Evolutionary conservation across 2,113 vertebrate genomes (phyloP).

Genomic region (Probosciger aterrimus): DNA sequence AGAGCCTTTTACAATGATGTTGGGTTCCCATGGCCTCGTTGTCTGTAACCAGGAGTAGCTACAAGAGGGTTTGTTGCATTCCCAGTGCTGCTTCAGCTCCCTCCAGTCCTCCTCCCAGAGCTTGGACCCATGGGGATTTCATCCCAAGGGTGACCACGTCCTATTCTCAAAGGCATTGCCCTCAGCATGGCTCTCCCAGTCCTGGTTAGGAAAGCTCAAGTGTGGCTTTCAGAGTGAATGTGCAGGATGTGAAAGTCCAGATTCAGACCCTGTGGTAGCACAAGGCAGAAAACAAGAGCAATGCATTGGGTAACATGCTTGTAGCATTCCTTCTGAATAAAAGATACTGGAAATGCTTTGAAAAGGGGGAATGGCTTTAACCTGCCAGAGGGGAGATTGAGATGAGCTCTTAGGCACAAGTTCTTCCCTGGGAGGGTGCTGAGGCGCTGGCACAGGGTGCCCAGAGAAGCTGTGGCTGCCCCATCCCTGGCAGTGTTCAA

Average conservation of each 20-base stretch:
- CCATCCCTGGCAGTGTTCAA: background rate
- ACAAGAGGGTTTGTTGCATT: background rate
- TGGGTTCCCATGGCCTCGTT: rapidly evolving
- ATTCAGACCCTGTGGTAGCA: background rate
- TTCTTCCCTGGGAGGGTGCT: background rate
- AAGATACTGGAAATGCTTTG: background rate
- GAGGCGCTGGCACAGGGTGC: background rate
- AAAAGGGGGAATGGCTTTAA: background rate
- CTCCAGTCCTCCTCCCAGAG: background rate
- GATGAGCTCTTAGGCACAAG: background rate
- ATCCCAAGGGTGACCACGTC: background rate
- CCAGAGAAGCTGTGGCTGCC: background rate
- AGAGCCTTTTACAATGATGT: background rate
- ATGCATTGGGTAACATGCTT: background rate
- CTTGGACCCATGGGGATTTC: background rate
- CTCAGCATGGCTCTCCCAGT: background rate
- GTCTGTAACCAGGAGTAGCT: rapidly evolving
- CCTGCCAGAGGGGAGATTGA: background rate
- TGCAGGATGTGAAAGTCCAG: background rate
- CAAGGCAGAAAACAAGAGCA: background rate
- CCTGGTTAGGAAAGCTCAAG: background rate
- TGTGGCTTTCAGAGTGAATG: background rate
- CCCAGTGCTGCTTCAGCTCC: background rate
- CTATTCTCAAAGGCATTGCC: background rate
- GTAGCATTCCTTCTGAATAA: background rate